Conservation (phyloP, 2,113 vertebrate genomes). For the Xiphophorus hellerii region DNA sequence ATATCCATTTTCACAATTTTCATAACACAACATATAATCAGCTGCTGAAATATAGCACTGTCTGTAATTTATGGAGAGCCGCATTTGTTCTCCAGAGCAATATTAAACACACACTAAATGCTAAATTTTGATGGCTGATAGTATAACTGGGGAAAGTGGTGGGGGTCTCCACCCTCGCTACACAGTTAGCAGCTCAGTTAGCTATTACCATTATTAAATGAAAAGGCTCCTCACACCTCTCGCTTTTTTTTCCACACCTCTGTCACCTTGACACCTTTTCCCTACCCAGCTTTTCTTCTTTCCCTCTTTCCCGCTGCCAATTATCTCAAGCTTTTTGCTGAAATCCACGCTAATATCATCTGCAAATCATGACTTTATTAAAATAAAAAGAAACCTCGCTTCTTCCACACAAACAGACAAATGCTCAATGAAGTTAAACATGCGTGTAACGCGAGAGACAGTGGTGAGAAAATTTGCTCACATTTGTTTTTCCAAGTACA, state of each 20-base stretch:
- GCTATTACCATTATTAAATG: conserved; percentile 35
- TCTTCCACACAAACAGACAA: conserved; percentile 30
- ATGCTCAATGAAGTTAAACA: conserved; percentile 35
- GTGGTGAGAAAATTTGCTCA: not conserved
- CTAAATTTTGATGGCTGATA: not conserved
- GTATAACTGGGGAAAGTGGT: not conserved
- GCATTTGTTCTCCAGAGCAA: not conserved
- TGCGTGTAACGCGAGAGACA: conserved; percentile 1
- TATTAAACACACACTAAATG: not conserved
- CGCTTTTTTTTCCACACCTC: conserved; percentile 27
- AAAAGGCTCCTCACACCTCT: conserved; percentile 46
- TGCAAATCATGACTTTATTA: conserved; percentile 45
- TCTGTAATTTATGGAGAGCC: not conserved
- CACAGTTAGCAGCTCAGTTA: conserved; percentile 34
- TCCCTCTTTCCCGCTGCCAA: conserved; percentile 6
- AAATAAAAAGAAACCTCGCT: conserved; percentile 3
- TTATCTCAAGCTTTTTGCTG: conserved; percentile 30
- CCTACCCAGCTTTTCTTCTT: conserved; percentile 7
- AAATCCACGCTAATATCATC: conserved; percentile 45
- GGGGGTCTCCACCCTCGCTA: conserved; percentile 1
- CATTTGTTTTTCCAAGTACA: not conserved
- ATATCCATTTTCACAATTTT: not conserved
- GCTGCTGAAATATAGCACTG: not conserved
- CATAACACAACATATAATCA: not conserved
- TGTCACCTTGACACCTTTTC: conserved; percentile 42